A percentile compares a stretch with the other conserved stretches of the same genome.
Evolutionary conservation across 1,140 invertebrate species (phyloP).

Genomic region (Chlorops oryzae): DNA sequence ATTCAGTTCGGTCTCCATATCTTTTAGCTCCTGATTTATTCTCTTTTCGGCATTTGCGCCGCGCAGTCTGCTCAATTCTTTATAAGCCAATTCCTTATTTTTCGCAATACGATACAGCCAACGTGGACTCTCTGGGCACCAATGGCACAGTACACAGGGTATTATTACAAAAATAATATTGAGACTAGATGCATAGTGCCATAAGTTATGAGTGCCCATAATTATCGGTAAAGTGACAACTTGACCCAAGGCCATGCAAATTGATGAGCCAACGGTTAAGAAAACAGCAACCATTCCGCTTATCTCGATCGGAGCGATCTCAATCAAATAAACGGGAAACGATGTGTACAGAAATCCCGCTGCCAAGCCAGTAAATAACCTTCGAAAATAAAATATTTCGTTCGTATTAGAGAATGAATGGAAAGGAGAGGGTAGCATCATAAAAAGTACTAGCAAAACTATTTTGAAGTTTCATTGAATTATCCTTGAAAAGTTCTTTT

Average conservation of each 20-base stretch:
- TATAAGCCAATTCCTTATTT: too few relatives aligned
- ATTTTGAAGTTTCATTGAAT: too few relatives aligned
- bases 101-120: too few relatives aligned
- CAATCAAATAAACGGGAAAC: slow-evolving; percentile 77
- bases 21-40: too few relatives aligned
- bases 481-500: too few relatives aligned
- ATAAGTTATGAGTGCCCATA: slow-evolving; percentile 53
- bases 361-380: slow-evolving; percentile 63
- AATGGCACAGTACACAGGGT: slow-evolving; percentile 51
- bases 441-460: too few relatives aligned
- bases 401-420: slow-evolving; percentile 62
- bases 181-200: slow-evolving; percentile 62
- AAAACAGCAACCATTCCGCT: slow-evolving; percentile 73
- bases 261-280: slow-evolving; percentile 73
- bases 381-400: slow-evolving; percentile 62
- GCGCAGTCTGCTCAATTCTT: too few relatives aligned
- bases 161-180: slow-evolving; percentile 55
- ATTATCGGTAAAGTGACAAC: slow-evolving; percentile 44
- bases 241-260: slow-evolving; percentile 71
- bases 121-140: slow-evolving; percentile 77
- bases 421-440: too few relatives aligned
- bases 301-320: slow-evolving; percentile 68
- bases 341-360: slow-evolving; percentile 66
- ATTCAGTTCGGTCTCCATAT: too few relatives aligned
- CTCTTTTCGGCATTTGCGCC: too few relatives aligned